Percentiles rank a stretch among this genome's conserved stretches.
Conservation (phyloP, 2,113 vertebrate genomes). For the Ptilorrhoa leucosticta region DNA sequence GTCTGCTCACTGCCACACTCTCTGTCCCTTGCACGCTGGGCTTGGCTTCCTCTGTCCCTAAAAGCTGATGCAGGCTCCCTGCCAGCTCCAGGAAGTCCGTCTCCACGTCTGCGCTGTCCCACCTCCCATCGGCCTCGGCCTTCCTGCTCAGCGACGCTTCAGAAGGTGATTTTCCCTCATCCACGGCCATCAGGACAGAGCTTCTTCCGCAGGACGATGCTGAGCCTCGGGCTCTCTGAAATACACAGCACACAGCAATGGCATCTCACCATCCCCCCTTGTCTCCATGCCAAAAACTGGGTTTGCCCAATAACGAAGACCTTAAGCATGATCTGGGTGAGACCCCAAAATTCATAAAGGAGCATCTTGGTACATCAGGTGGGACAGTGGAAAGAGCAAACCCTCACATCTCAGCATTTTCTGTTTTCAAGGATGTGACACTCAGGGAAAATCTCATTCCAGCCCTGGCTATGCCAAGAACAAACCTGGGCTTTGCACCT, state of each 20-base stretch:
- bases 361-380: accelerated
- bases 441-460: neutral
- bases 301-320: accelerated
- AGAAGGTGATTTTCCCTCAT: conserved; percentile 53
- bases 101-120: conserved; percentile 17
- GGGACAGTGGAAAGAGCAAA: neutral
- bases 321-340: neutral
- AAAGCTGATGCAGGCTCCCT: neutral
- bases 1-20: neutral
- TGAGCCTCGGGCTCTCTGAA: conserved; percentile 28
- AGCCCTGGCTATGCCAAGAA: neutral
- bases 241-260: neutral
- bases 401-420: accelerated
- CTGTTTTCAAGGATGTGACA: neutral
- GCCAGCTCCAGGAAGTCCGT: neutral
- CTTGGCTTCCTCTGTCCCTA: neutral
- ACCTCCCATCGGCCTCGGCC: neutral
- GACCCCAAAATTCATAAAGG: neutral
- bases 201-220: accelerated
- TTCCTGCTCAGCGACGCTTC: conserved; percentile 29
- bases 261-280: accelerated
- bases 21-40: neutral
- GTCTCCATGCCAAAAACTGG: accelerated
- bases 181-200: conserved; percentile 53
- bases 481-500: neutral